Evolutionary conservation across 2,797 vertebrate species (phyloP).

Genomic region (Mormyrops attenuatus): DNA sequence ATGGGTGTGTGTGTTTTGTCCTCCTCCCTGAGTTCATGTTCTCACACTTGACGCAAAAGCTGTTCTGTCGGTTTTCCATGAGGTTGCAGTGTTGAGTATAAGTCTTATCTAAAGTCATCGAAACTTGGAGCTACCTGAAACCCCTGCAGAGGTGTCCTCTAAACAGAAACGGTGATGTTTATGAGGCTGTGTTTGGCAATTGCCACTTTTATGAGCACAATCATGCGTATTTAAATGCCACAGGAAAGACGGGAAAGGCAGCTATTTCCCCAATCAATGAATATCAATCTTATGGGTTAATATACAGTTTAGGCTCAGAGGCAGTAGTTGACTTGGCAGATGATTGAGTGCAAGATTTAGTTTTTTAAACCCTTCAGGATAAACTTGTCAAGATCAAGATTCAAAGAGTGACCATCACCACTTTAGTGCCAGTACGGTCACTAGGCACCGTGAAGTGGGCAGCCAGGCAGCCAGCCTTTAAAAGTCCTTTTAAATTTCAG

Average conservation of each 20-base stretch:
- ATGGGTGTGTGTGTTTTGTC: constrained; percentile 26
- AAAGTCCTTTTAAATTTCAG: neutral
- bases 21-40: neutral
- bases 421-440: neutral
- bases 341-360: neutral
- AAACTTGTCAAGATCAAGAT: neutral
- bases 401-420: neutral
- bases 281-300: neutral
- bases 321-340: neutral
- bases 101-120: neutral
- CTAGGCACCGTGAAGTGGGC: neutral
- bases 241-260: neutral
- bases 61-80: neutral
- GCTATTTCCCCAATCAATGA: neutral
- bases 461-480: neutral
- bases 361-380: neutral
- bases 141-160: neutral
- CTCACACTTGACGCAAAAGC: neutral
- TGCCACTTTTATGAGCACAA: neutral
- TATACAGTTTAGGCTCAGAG: neutral
- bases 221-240: neutral
- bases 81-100: neutral
- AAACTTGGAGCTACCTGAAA: neutral
- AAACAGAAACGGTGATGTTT: neutral
- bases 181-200: neutral